Base-by-base conservation (phyloP, 1,140 invertebrate species). In the Tetragnatha versicolor region DNA sequence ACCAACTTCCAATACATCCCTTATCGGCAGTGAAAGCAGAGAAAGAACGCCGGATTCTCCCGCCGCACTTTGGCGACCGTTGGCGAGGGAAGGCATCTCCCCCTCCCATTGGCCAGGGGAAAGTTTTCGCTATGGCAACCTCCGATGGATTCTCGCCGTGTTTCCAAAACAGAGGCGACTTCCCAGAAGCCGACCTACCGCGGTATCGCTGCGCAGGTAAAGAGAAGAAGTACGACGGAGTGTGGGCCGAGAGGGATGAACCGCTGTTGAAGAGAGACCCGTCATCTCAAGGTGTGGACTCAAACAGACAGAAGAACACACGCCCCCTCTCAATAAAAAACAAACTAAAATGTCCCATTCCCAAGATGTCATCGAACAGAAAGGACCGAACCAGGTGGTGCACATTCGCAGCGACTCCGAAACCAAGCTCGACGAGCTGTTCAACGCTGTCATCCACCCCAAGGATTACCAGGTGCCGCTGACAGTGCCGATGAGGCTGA, bases 381-480 rank as follows among this genome's bases (percentile, higher is more conserved):
- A 72, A 53, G 68, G 66, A 39, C 45, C 61, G 22, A 29, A 25
- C 14, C 77, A 79, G 29, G 68, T 79, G 22, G 66, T 79, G 25
- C 77, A 72, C 42, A 79, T 79, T 51, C 77, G 77, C 31, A 79
- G 66, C 42, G 77, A 79, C 35, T 70, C 66, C 35, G 77, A 79
- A 79, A 79, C 77, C 5, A 79, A 96, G 87, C 88, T 98, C 83
- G 94, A 97, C 86, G 94, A 93, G 69, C 89, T 98, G 82, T 98
- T 98, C 87, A 95, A 97, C 87, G 93, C 90, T 85, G 94, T 95
- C 83, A 89, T 96, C 81, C 96, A 96, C 86, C 94, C 95, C 80
- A 92, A 94, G 86, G 91, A 93, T 79, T 92, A 92, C 85, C 89
- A 92, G 84, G 82, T 84, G 76, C 93, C 93, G 82, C 88, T 94